These are phyloP conservation scores for Martes martes DNA, from an alignment of 2,113 vertebrate genomes.

Conservation along the genomic window DNA sequence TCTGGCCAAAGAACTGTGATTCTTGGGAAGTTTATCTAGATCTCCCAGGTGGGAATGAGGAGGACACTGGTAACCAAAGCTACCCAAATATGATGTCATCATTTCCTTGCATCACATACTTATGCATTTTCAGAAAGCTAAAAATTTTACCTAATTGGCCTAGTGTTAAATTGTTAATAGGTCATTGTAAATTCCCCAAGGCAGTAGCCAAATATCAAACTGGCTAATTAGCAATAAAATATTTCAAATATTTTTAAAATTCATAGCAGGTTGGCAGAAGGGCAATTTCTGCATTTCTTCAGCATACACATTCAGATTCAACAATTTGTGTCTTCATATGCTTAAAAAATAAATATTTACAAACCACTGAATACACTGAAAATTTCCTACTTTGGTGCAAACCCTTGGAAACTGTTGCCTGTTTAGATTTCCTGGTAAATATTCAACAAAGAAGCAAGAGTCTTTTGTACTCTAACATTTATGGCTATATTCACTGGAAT, in stretches of 20 bases:
- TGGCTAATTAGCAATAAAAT: slow-evolving; percentile 69
- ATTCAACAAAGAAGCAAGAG: slow-evolving; percentile 8
- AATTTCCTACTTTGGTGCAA: background rate
- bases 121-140: slow-evolving; percentile 33
- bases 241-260: slow-evolving; percentile 69
- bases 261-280: slow-evolving; percentile 57
- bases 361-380: slow-evolving; percentile 20
- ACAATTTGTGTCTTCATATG: slow-evolving; percentile 41
- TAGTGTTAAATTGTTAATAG: slow-evolving; percentile 61
- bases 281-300: slow-evolving; percentile 48
- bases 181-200: slow-evolving; percentile 65
- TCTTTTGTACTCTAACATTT: background rate
- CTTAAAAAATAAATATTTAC: slow-evolving; percentile 68
- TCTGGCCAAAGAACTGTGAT: background rate
- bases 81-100: background rate
- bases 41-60: background rate
- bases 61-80: background rate
- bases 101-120: background rate
- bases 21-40: background rate
- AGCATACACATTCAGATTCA: slow-evolving; percentile 47
- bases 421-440: background rate
- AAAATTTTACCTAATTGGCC: slow-evolving; percentile 65
- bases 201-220: slow-evolving; percentile 64
- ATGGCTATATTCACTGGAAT: background rate
- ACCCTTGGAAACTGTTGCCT: background rate